Base-by-base conservation (phyloP, 2,888 invertebrate genomes). In the Diarsia mendica region DNA sequence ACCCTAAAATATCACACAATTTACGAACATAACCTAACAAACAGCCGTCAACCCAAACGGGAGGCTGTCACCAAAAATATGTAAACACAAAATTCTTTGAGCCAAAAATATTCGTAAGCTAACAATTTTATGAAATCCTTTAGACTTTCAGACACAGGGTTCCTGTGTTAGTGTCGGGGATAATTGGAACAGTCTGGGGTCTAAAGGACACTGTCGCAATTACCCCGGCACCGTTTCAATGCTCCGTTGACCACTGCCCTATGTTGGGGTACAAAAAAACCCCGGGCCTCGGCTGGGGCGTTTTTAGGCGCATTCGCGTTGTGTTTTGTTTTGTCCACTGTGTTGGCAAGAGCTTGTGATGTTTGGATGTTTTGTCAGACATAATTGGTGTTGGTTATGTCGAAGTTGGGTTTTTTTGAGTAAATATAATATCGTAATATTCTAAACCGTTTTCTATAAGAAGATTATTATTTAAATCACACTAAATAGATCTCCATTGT, bases 101-200 rank as follows among this genome's bases (percentile, higher is more conserved):
- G 11, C 72, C 67, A 73, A 75, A 83, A 75, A 83, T 65, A 48
- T 58, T 48, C 2, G 53, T 39, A 44, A 23, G 67, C 49, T 33
- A 76, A 65, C 44, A 63, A 48, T 69, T 74, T 77, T 55, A 74
- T 87, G 48, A 79, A 85, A 80, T 68, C 77, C 78, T 77, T 78
- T 77, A 68, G 15, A 44, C 44, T 44, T 63, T 63, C 44, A 61
- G 63, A 60, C 33, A 75, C 71, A 71, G 53, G 10, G 64, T n/a
- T 53, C 46, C 46, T 20, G 53, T 53, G 81, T 77, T 74, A 77
- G 76, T 71, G 77, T 74, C 39, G 65, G 74, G 67, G 68, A 75
- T 86, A 86, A 86, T 85, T 86, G 85, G 83, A 66, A 69, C 80
- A 76, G 65, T 65, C 80, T 87, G 72, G 74, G 65, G 33, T 75